Conservation (phyloP, 2,113 vertebrate species). For the Geococcyx californianus region DNA sequence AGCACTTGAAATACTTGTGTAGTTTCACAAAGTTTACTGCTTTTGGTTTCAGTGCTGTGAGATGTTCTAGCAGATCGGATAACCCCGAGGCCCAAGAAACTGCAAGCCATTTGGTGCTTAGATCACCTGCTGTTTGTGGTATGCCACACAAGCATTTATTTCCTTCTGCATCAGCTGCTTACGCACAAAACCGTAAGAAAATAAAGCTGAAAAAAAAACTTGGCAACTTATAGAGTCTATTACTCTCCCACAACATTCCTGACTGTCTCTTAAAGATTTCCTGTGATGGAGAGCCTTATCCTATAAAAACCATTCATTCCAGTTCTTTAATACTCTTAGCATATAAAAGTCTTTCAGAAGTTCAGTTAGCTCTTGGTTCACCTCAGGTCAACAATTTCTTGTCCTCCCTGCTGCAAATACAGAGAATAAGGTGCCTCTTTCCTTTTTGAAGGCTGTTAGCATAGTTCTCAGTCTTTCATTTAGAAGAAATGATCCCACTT, state of each 20-base stretch:
- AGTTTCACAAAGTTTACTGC: background rate
- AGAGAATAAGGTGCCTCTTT: background rate
- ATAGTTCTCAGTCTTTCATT: background rate
- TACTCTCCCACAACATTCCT: slow-evolving; percentile 43
- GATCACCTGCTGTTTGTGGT: slow-evolving; percentile 25
- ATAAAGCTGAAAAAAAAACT: background rate
- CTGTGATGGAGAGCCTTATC: background rate
- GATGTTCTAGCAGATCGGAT: background rate
- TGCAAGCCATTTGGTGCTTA: background rate
- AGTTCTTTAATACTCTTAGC: background rate
- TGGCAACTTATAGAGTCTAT: background rate
- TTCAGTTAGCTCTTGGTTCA: background rate
- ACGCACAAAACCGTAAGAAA: background rate
- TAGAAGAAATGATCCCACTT: background rate
- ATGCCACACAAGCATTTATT: background rate
- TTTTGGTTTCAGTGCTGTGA: background rate
- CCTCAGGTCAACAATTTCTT: background rate
- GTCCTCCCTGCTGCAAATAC: background rate
- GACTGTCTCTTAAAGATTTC: background rate
- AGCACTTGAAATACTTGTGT: background rate
- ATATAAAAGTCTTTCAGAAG: background rate
- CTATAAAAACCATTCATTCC: background rate
- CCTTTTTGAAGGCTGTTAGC: background rate
- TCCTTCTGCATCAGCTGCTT: slow-evolving; percentile 17
- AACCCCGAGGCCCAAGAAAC: background rate